phyloP scores from a whole-genome alignment of 2,113 vertebrate genomes.

The Leptosomus discolor region DNA sequence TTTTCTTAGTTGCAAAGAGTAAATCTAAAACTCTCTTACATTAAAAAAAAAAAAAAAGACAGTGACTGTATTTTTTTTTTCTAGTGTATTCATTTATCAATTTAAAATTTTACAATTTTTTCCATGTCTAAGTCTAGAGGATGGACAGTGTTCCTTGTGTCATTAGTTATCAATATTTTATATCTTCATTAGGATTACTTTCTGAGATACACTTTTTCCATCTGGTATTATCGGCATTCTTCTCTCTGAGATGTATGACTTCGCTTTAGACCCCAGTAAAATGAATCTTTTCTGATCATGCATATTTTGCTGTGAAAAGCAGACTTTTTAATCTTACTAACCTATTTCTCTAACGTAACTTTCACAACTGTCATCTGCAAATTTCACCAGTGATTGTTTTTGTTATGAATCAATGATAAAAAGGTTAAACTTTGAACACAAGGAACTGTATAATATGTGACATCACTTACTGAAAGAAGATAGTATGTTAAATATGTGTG shows the following conservation, averaged over 20 bases:
- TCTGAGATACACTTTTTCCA: background rate
- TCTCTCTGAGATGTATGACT: background rate
- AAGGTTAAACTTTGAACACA: background rate
- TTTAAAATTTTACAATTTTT: background rate
- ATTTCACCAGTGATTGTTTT: background rate
- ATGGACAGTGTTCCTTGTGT: background rate
- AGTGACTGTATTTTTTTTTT: background rate
- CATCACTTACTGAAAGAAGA: background rate
- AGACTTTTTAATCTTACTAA: background rate
- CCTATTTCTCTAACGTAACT: background rate
- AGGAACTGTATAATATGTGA: background rate
- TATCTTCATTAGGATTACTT: background rate
- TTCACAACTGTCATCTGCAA: background rate
- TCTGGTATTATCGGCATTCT: background rate
- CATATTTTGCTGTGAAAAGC: background rate
- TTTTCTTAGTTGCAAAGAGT: background rate
- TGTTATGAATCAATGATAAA: background rate
- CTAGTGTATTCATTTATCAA: background rate
- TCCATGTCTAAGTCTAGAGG: background rate
- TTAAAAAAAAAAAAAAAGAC: background rate
- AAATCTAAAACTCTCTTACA: background rate
- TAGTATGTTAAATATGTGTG: background rate
- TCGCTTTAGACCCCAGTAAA: background rate
- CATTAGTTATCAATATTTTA: background rate
- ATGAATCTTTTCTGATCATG: background rate